phyloP scores from a whole-genome alignment of 2,113 vertebrate species.

The Sigmodon hispidus region DNA sequence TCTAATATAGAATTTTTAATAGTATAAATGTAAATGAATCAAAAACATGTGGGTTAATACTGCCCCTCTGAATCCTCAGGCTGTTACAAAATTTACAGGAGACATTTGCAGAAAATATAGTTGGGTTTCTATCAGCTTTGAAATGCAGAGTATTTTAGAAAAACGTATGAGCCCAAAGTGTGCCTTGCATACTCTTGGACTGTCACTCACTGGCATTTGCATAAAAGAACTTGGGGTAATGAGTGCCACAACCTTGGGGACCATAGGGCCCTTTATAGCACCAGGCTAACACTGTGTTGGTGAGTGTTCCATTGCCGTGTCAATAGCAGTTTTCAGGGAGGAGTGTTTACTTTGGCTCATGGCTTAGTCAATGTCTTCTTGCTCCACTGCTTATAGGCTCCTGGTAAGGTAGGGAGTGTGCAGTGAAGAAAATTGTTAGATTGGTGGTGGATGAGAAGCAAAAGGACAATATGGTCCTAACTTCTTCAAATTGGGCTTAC shows the following conservation, averaged over 20 bases:
- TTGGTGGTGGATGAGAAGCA: neutral
- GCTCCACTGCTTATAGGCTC: neutral
- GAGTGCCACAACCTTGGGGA: neutral
- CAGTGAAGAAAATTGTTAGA: too few species aligned
- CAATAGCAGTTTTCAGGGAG: neutral
- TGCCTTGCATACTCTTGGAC: neutral
- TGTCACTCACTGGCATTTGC: neutral
- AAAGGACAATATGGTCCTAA: neutral
- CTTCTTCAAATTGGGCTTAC: neutral
- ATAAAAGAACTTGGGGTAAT: neutral
- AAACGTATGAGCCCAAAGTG: neutral
- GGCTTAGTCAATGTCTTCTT: neutral
- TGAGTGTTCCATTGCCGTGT: neutral
- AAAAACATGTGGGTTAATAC: constrained; percentile 74
- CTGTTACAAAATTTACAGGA: constrained; percentile 58
- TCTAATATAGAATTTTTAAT: constrained; percentile 72
- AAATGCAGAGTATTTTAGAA: constrained; percentile 40
- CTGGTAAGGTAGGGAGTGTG: neutral
- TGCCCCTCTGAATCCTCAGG: constrained; percentile 11
- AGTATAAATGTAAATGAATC: constrained; percentile 67
- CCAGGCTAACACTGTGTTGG: neutral
- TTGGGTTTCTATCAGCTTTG: constrained; percentile 38
- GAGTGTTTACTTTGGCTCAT: neutral
- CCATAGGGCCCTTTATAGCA: neutral
- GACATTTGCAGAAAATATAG: constrained; percentile 55